Evolutionary conservation across 2,888 invertebrate genomes (phyloP), one percentile per base, ranked within the genome.

Genomic region (Andrena hattorfiana): DNA sequence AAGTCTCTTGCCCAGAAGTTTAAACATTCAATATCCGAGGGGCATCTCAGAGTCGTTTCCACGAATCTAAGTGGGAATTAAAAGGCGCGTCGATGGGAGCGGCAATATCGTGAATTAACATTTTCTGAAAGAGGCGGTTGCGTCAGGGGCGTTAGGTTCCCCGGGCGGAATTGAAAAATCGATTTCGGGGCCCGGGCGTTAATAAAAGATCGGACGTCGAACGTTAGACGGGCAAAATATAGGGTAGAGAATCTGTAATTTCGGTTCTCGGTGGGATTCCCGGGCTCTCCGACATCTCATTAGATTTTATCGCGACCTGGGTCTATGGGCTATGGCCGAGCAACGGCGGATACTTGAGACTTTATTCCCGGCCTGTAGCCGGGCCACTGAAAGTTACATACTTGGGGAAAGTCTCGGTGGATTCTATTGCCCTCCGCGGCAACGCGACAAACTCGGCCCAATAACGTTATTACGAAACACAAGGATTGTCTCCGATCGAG

Each of bases 171-270:
- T 85, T 59, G 78, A 73, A 78, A 86, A 75, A 72, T 78, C 79
- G 79, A 78, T 81, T 78, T 70, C 73, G 66, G 42, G 60, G 5
- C 26, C 32, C 2, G 62, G n/a, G 13, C 63, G 72, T 87, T 78
- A 87, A 87, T 87, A 87, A 87, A 81, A 73, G 76, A 85, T 85
- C 66, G 80, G 69, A 71, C 66, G 62, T 64, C 67, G 81, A 76
- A 76, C 70, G 76, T 77, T 81, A 54, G 69, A 64, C 64, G 70
- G 69, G 60, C 74, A 87, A 87, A 78, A 72, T 77, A 85, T 73
- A 76, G 67, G 81, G 71, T 59, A 77, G 74, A 60, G 81, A 66
- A 83, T 83, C 83, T 72, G 77, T 87, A 87, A 87, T 87, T 87
- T 85, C 71, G 74, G 77, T 71, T 56, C 68, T 74, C 35, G 35